Evolutionary conservation across 2,113 vertebrate species (phyloP), one percentile per base, ranked within the genome.

Genomic region (Xenus cinereus): DNA sequence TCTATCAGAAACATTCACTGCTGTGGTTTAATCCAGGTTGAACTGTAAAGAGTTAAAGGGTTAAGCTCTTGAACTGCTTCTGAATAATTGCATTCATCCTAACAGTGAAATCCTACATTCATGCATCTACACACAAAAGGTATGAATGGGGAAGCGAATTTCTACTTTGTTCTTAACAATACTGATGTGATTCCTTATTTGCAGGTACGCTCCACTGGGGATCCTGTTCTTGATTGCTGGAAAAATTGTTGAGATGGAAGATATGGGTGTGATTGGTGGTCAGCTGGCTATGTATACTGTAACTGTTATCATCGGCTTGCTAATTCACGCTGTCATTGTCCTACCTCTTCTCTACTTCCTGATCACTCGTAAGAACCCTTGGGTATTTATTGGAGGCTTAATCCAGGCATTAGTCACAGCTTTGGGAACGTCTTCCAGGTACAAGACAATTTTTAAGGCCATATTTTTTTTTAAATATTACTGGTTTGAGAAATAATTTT

Each of bases 241-340:
- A 51, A 99, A 99, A 97, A 99, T 99, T 56, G 99, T 99, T 73
- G 99, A 99, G 97, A 99, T 99, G 99, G 99, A 99, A 87, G 99
- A 99, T 87, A 98, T 99, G 98, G 99, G 99, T 8, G 98, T 99
- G 86, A 99, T 99, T 14, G 99, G 99, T 10, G 99, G 99, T 6
- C 99, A 99, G 96, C 98, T 99, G 87, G 99, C 99, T 92, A 99
- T 99, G 99, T 99, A 99, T 60, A 99, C 99, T 5, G 97, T 99
- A 76, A 99, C 99, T 0, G 99, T 99, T 39, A 99, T 99, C 53
- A 98, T 99, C 0, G 99, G 99, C 63, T 96, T 99, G 67, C 95
- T 99, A 86, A 99, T 99, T 88, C 99, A 99, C 2, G 99, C 96
- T 7, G 96, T 99, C 71, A 87, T 99, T 7, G 98, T 99, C 74